Evolutionary conservation across 2,888 invertebrate genomes (phyloP).

Genomic region (Hybos culiciformis): DNA sequence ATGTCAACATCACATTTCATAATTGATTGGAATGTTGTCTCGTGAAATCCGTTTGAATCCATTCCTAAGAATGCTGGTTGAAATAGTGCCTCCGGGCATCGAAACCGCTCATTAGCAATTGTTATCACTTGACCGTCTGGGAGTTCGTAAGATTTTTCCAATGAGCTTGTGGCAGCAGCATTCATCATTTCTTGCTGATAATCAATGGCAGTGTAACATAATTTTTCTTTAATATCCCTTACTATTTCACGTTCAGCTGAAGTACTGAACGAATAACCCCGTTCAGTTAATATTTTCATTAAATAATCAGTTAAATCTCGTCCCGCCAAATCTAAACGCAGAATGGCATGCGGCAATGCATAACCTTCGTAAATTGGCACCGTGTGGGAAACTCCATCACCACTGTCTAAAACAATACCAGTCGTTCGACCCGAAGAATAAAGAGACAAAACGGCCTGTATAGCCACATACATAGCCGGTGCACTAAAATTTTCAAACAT

Average conservation of each 20-base stretch:
- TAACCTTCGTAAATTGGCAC: too few relatives aligned
- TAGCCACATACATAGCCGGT: too few relatives aligned
- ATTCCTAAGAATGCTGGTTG: constrained; percentile 56
- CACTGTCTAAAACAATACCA: constrained; percentile 72
- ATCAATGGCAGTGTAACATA: constrained; percentile 74
- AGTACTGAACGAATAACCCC: constrained; percentile 71
- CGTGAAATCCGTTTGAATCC: constrained; percentile 76
- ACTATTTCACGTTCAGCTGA: constrained; percentile 78
- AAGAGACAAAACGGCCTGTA: constrained; percentile 47
- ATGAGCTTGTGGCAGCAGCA: constrained; percentile 69
- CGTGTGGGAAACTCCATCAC: constrained; percentile 76
- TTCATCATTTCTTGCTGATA: constrained; percentile 84
- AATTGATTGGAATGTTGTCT: constrained; percentile 83
- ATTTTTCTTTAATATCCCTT: too few relatives aligned
- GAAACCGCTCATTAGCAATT: constrained; percentile 70
- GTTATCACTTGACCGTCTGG: constrained; percentile 76
- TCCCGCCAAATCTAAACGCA: constrained; percentile 69
- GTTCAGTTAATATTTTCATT: constrained; percentile 74
- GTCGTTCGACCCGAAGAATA: constrained; percentile 80
- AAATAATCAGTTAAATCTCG: too few relatives aligned
- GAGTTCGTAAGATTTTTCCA: constrained; percentile 72
- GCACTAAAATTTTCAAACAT: too few relatives aligned
- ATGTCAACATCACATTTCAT: constrained; percentile 87
- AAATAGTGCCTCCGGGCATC: constrained; percentile 49
- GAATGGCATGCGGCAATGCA: too few relatives aligned